Conservation (phyloP, 1,140 invertebrate species). For the Philotrypesis tridentata region DNA sequence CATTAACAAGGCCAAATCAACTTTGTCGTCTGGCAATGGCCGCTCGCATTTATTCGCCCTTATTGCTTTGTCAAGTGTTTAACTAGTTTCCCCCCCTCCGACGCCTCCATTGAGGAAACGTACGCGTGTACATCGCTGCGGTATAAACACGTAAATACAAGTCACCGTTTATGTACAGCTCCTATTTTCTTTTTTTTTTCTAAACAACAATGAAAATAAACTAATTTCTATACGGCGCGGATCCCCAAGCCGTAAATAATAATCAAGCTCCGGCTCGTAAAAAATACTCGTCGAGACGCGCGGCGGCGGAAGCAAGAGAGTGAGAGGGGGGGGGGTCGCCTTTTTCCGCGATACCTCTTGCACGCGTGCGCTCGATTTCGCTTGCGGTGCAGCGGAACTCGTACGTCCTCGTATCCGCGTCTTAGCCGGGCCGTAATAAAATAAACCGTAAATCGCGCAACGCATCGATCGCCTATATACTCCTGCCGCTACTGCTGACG, state of each 20-base stretch:
- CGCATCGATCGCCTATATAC: conserved; percentile 26
- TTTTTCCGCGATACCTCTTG: neutral
- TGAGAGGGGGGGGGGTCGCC: neutral
- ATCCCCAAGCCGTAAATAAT: neutral
- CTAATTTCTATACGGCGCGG: neutral
- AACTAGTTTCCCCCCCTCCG: neutral
- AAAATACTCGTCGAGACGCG: too few relatives aligned
- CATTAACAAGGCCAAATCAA: neutral
- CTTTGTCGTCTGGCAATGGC: neutral
- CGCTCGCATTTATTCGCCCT: neutral
- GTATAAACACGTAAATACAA: too few relatives aligned
- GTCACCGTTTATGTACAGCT: too few relatives aligned
- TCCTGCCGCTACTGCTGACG: neutral
- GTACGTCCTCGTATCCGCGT: conserved; percentile 24
- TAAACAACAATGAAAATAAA: too few relatives aligned
- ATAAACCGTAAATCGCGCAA: conserved; percentile 43
- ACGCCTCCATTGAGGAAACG: too few relatives aligned
- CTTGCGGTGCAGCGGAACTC: conserved; percentile 8
- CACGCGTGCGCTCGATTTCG: neutral
- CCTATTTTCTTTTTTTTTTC: too few relatives aligned
- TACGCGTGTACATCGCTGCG: too few relatives aligned
- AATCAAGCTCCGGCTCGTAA: neutral
- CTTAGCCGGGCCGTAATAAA: conserved; percentile 40
- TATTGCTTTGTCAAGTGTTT: neutral
- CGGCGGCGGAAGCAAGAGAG: neutral